A percentile compares a stretch with the other conserved stretches of the same genome.
Evolutionary conservation across 2,888 invertebrate species (phyloP).

Genomic region (Hetaerina titia): DNA sequence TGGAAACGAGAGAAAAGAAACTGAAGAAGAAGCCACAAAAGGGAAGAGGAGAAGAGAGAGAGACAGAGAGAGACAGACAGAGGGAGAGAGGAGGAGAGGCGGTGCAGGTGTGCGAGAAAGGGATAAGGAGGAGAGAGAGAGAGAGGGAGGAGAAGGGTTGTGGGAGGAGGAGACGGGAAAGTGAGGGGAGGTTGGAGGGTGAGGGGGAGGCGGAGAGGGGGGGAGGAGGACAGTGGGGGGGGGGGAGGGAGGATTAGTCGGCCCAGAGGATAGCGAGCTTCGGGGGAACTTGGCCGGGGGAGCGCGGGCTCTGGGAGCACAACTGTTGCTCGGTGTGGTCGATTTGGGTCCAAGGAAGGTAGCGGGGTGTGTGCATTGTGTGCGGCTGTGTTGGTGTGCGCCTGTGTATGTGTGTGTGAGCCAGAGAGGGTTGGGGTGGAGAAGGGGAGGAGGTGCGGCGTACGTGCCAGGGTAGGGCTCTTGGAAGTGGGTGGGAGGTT

Average conservation of each 20-base stretch:
- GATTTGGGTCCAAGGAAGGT: constrained; percentile 8
- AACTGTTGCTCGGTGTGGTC: constrained; percentile 39
- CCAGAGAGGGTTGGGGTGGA: neutral
- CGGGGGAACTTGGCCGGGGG: neutral
- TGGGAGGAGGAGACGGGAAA: neutral
- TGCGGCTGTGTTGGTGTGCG: neutral
- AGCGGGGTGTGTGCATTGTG: constrained; percentile 18
- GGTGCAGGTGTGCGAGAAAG: too few relatives aligned
- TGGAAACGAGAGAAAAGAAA: too few relatives aligned
- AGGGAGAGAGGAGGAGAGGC: neutral
- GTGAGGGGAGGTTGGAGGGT: neutral
- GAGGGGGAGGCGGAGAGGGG: neutral
- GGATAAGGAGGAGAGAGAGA: neutral
- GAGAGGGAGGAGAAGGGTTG: neutral
- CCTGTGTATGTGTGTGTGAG: neutral
- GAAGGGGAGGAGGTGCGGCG: neutral
- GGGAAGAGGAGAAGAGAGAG: neutral
- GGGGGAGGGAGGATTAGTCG: neutral
- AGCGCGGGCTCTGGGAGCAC: neutral
- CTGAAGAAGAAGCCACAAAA: too few relatives aligned
- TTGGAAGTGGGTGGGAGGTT: neutral
- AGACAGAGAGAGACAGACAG: neutral
- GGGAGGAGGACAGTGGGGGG: neutral
- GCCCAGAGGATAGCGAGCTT: too few relatives aligned
- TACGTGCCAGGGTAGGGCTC: too few relatives aligned